phyloP scores from a whole-genome alignment of 2,113 vertebrate species.

The Takifugu bimaculatus region DNA sequence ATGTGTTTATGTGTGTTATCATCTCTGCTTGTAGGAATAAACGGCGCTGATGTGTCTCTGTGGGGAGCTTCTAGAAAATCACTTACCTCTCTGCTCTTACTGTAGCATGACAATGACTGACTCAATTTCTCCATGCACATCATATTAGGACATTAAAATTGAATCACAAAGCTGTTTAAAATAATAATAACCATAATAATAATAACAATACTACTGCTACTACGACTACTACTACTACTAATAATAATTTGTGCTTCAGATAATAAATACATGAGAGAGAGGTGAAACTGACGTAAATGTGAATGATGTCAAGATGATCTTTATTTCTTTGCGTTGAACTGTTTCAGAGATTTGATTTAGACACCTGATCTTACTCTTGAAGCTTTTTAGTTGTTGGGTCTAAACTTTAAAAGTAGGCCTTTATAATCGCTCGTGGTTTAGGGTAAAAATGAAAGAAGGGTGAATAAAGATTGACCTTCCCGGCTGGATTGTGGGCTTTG shows the following conservation, averaged over 20 bases:
- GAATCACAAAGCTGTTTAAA: constrained; percentile 34
- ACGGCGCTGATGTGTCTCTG: constrained; percentile 65
- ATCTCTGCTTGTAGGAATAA: constrained; percentile 66
- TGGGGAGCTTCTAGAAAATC: constrained; percentile 64
- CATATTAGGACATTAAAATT: constrained; percentile 26
- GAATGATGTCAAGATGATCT: no score
- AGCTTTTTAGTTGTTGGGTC: no score
- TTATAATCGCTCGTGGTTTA: no score
- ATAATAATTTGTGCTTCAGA: background rate
- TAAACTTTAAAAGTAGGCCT: no score
- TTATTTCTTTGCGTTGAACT: no score
- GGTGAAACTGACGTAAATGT: background rate
- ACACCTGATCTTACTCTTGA: no score
- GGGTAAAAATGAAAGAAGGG: no score
- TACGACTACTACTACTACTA: no score
- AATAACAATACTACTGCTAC: no score
- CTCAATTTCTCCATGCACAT: constrained; percentile 4
- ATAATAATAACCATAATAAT: constrained; percentile 23
- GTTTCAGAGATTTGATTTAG: no score
- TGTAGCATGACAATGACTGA: constrained; percentile 42
- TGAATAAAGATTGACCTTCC: no score
- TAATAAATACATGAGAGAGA: constrained; percentile 14
- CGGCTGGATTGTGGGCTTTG: no score
- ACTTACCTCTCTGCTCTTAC: constrained; percentile 66
- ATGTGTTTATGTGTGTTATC: constrained; percentile 43